These are phyloP conservation scores for Papilio xuthus DNA, from an alignment of 1,140 invertebrate genomes.

Conservation along the genomic window DNA sequence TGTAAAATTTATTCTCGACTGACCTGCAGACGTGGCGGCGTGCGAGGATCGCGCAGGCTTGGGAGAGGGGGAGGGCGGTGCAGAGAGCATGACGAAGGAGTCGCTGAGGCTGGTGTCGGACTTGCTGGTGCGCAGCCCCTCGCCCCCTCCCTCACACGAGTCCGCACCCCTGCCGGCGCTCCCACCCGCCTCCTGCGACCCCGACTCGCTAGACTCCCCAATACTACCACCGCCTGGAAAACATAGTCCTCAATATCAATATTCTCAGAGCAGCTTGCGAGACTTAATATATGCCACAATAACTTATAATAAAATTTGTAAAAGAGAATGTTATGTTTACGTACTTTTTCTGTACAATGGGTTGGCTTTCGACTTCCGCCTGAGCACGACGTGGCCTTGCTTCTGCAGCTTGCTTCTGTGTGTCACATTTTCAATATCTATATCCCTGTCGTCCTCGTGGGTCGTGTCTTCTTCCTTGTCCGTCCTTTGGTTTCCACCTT, in stretches of 20 bases:
- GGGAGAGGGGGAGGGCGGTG: constrained; percentile 49
- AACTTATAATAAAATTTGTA: too few relatives aligned
- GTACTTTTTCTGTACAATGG: constrained; percentile 87
- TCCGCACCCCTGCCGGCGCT: constrained; percentile 43
- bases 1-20: not conserved
- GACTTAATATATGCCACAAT: constrained; percentile 2
- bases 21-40: not conserved
- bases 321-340: constrained; percentile 39
- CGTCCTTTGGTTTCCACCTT: constrained; percentile 59
- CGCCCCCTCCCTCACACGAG: constrained; percentile 53
- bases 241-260: not conserved
- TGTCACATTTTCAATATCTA: constrained; percentile 50
- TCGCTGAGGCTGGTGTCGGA: constrained; percentile 95
- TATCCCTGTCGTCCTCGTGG: constrained; percentile 67
- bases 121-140: constrained; percentile 89
- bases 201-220: constrained; percentile 73
- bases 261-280: not conserved
- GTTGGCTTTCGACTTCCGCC: constrained; percentile 85
- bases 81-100: constrained; percentile 92
- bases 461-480: constrained; percentile 50
- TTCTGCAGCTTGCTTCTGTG: constrained; percentile 73
- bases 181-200: constrained; percentile 56
- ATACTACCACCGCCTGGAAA: constrained; percentile 74
- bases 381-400: constrained; percentile 83
- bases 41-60: not conserved